These are phyloP conservation scores for Avahi laniger DNA, from an alignment of 2,797 vertebrate genomes.

Conservation along the genomic window DNA sequence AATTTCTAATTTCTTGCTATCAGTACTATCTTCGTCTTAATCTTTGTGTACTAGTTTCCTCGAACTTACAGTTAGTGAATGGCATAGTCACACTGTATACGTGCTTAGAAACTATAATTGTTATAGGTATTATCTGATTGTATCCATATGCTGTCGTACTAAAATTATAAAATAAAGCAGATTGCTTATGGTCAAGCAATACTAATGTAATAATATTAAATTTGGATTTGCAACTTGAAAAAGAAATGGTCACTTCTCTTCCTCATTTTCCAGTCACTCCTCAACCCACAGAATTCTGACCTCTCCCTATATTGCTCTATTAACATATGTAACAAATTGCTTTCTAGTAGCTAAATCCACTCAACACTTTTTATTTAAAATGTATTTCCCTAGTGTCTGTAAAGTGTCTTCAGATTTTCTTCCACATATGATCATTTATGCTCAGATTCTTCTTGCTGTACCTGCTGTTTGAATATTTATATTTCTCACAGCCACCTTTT, in stretches of 20 bases:
- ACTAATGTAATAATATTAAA: not conserved
- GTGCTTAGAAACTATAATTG: not conserved
- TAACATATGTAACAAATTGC: not conserved
- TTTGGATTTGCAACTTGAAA: not conserved
- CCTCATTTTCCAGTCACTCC: not conserved
- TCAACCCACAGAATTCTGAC: not conserved
- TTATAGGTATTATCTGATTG: not conserved
- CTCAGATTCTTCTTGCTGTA: not conserved
- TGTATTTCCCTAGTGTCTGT: not conserved
- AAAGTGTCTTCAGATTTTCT: not conserved
- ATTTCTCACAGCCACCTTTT: not conserved
- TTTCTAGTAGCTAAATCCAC: not conserved
- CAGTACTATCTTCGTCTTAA: not conserved
- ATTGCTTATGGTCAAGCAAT: not conserved
- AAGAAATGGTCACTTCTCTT: not conserved
- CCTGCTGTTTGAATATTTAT: constrained; percentile 4
- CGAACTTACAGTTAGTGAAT: constrained; percentile 1
- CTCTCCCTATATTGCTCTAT: not conserved
- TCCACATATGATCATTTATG: not conserved
- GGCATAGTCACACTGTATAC: not conserved
- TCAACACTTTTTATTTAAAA: constrained; percentile 31
- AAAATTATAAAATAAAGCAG: not conserved
- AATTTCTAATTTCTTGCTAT: not conserved
- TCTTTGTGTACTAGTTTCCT: not conserved
- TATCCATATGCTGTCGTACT: not conserved